Base-by-base conservation (phyloP, 2,797 vertebrate genomes). In the Artibeus jamaicensis region DNA sequence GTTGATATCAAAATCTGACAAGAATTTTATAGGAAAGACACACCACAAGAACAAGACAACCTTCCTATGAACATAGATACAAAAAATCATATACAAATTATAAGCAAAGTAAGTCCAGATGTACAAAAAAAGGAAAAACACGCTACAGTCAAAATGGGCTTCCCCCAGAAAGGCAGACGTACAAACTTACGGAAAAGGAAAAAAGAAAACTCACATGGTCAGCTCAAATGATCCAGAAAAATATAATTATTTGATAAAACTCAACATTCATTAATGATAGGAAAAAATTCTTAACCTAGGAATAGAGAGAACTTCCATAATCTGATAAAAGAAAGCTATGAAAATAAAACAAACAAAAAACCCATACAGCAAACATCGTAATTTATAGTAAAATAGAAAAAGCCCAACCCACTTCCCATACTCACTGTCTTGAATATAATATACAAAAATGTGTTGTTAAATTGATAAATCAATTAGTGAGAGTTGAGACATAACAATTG, bases 11-110 rank as follows among this genome's bases (percentile, higher is more conserved):
- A 91, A 48, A 84, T 15, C 29, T 83, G 70, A 57, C 4, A 93
- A 82, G 48, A 82, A 86, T 90, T 87, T 84, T 59, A n/a, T 21
- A 77, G 71, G 76, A 74, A 94, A 74, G 59, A 86, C 82, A 59
- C 4, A 46, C 22, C 34, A 46, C 39, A 59, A 79, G 59, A 87
- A 68, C 6, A 93, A 91, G 62, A 14, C 53, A 70, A 14, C 73
- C 86, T 42, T 85, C 42, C 74, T 16, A 50, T 62, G 59, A 86
- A 42, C 10, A 89, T 39, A 39, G 15, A 44, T 50, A 5, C 42
- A 5, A 82, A 86, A 77, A 86, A 34, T 37, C 55, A 71, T 39
- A 77, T 6, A 44, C 55, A 89, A 70, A 77, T 65, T 37, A 39
- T 8, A 77, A 42, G n/a, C 44, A 57, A 70, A 86, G 48, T 24